A percentile compares a stretch with the other conserved stretches of the same genome.
Evolutionary conservation across 2,113 vertebrate species (phyloP).

Genomic region (Heptranchias perlo): DNA sequence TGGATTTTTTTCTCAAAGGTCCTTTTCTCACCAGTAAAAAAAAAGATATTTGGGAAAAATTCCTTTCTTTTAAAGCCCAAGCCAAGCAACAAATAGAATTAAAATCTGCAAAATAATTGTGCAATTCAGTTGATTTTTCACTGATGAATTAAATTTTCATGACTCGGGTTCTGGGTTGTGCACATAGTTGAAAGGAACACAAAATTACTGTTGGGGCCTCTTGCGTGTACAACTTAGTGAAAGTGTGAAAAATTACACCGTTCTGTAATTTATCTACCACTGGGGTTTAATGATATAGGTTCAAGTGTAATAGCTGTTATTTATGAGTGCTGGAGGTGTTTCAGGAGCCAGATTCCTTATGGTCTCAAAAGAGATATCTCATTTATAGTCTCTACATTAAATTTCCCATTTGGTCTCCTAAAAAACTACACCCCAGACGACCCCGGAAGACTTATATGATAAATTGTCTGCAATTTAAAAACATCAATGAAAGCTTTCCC

Average conservation of each 20-base stretch:
- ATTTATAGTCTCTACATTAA: not conserved
- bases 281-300: not conserved
- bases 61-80: not conserved
- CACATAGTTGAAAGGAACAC: not conserved
- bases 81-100: not conserved
- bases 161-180: not conserved
- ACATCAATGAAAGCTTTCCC: not conserved
- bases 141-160: not conserved
- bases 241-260: not conserved
- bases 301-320: not conserved
- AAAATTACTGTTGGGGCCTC: not conserved
- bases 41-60: not conserved
- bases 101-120: not conserved
- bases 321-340: not conserved
- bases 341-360: not conserved
- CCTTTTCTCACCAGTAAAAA: not conserved
- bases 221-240: not conserved
- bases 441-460: not conserved
- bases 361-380: not conserved
- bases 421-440: not conserved
- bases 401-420: not conserved
- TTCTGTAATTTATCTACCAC: not conserved
- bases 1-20: not conserved
- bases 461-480: not conserved
- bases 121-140: not conserved